Evolutionary conservation across 2,888 invertebrate genomes (phyloP).

Genomic region (Synergus gifuensis): DNA sequence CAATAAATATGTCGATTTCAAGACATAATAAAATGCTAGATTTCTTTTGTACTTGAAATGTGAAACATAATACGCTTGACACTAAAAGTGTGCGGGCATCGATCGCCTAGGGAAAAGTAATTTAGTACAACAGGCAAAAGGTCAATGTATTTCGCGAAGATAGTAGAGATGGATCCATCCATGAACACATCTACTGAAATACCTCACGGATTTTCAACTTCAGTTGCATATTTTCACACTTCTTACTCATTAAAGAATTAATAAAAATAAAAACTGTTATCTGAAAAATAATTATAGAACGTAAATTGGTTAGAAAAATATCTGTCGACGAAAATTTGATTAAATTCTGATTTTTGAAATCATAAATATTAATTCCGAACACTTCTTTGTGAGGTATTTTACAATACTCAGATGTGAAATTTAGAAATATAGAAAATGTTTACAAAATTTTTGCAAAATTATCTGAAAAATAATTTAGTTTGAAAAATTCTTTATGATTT

Average conservation of each 20-base stretch:
- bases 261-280: not conserved
- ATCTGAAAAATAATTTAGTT: not conserved
- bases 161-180: slow-evolving; percentile 13
- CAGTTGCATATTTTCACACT: not conserved
- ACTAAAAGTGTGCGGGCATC: not conserved
- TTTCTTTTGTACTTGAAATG: not conserved
- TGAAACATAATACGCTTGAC: not conserved
- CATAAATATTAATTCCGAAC: no score
- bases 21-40: not conserved
- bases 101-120: slow-evolving; percentile 6
- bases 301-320: not conserved
- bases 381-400: not conserved
- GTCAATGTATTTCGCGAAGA: slow-evolving; percentile 28
- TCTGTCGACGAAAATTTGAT: not conserved
- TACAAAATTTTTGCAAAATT: no score
- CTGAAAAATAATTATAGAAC: not conserved
- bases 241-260: not conserved
- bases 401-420: not conserved
- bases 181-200: not conserved
- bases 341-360: not conserved
- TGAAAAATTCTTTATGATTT: not conserved
- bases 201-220: not conserved
- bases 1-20: no score
- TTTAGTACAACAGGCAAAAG: not conserved
- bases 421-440: no score